Conservation (phyloP, 2,113 vertebrate genomes). For the Elanoides forficatus region DNA sequence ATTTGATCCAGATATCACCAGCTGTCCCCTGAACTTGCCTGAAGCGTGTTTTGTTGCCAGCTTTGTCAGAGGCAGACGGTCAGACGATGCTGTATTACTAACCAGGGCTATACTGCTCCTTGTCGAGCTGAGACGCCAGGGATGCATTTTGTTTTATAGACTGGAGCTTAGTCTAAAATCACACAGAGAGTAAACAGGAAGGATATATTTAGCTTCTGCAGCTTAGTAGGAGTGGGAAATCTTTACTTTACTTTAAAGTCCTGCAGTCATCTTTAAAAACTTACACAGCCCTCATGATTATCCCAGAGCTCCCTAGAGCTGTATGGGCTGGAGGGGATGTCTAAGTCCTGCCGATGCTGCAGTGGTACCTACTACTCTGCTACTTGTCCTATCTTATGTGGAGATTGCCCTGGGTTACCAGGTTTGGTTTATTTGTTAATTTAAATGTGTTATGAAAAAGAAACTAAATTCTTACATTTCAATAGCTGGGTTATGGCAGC, state of each 20-base stretch:
- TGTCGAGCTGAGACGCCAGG: background rate
- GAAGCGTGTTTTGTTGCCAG: background rate
- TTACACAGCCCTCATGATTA: background rate
- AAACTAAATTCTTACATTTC: background rate
- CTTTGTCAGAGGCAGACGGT: background rate
- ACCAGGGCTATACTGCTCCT: background rate
- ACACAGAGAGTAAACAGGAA: slow-evolving; percentile 58
- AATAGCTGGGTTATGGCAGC: background rate
- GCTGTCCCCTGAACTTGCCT: background rate
- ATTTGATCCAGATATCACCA: background rate
- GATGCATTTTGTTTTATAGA: slow-evolving; percentile 6
- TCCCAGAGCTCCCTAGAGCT: background rate
- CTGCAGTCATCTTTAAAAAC: background rate
- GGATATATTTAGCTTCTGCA: slow-evolving; percentile 54
- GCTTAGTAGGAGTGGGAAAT: background rate
- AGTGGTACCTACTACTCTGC: background rate
- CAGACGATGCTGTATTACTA: background rate
- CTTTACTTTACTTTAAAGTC: background rate
- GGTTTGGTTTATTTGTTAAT: background rate
- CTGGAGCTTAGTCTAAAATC: slow-evolving; percentile 33
- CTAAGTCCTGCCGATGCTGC: background rate
- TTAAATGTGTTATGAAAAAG: background rate
- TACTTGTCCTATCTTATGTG: background rate
- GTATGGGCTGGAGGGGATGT: background rate
- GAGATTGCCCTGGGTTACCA: background rate